Conservation (phyloP, 2,888 invertebrate genomes). For the Nephrotoma appendiculata region DNA sequence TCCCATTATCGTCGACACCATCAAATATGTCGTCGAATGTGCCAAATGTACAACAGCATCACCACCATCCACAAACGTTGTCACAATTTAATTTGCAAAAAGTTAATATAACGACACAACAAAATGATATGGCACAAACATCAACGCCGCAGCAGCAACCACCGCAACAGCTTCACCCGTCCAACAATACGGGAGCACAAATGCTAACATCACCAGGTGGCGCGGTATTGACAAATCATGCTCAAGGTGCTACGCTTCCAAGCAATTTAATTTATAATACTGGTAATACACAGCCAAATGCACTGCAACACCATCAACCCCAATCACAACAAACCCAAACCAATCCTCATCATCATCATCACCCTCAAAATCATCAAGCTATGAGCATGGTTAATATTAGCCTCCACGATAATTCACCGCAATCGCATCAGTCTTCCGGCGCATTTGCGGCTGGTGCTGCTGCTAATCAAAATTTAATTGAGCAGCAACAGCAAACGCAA, state of each 20-base stretch:
- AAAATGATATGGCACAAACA: conserved; percentile 26
- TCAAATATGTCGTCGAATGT: background rate
- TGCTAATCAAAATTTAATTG: conserved; percentile 1
- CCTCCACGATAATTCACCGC: background rate
- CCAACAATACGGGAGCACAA: conserved; percentile 21
- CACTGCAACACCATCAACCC: background rate
- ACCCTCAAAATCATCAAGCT: conserved; percentile 8
- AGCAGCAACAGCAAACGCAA: background rate
- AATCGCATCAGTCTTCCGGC: background rate
- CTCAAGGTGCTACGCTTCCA: conserved; percentile 21
- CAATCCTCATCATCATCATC: conserved; percentile 7
- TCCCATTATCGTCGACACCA: conserved; percentile 16
- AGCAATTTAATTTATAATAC: conserved; percentile 16
- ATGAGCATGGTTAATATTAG: conserved; percentile 11
- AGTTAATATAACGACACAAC: conserved; percentile 25
- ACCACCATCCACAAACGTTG: conserved; percentile 14
- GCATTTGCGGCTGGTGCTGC: background rate
- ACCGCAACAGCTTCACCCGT: conserved; percentile 30
- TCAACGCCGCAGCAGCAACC: conserved; percentile 24
- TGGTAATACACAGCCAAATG: background rate
- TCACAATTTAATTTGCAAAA: conserved; percentile 16
- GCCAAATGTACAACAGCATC: conserved; percentile 7
- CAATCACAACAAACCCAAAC: conserved; percentile 2
- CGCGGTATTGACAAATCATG: conserved; percentile 35
- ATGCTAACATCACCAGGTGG: conserved; percentile 35